Percentiles rank a stretch among this genome's conserved stretches.
Evolutionary conservation across 2,888 invertebrate genomes (phyloP).

Genomic region (Callosobruchus maculatus): DNA sequence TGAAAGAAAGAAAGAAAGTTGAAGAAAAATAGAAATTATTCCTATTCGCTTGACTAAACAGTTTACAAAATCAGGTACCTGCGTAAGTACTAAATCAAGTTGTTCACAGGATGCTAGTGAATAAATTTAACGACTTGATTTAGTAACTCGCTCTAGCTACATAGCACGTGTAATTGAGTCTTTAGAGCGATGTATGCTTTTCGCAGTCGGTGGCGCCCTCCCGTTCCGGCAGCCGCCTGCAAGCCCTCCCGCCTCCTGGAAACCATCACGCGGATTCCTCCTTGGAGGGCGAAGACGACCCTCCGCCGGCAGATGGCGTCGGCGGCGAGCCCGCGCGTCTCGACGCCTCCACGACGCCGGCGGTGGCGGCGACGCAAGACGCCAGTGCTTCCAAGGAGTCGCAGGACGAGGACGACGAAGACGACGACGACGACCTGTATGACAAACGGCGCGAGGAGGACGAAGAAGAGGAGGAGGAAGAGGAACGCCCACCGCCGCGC

Average conservation of each 20-base stretch:
- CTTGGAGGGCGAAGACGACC: conserved; percentile 31
- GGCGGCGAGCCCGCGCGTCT: conserved; percentile 49
- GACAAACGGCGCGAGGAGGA: conserved; percentile 3
- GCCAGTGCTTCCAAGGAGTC: neutral
- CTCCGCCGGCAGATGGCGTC: conserved; percentile 39
- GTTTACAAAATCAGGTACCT: no score
- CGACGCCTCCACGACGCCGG: conserved; percentile 36
- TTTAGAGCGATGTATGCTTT: conserved; percentile 6
- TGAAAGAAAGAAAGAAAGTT: no score
- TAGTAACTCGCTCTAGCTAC: no score
- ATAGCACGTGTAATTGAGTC: no score
- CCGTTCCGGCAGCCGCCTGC: conserved; percentile 45
- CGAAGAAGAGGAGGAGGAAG: conserved; percentile 2
- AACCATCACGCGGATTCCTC: neutral
- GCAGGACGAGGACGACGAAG: conserved; percentile 12
- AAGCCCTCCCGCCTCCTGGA: conserved; percentile 15
- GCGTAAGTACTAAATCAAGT: no score
- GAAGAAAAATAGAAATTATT: no score
- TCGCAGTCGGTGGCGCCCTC: conserved; percentile 47
- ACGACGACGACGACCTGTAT: conserved; percentile 14
- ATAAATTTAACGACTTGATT: no score
- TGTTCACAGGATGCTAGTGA: no score
- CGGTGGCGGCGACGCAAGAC: neutral
- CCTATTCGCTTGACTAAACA: no score
- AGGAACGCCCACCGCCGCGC: neutral